Percentiles rank a stretch among this genome's conserved stretches.
These are phyloP conservation scores for Patella depressa DNA, from an alignment of 2,888 invertebrate genomes.

Conservation along the genomic window DNA sequence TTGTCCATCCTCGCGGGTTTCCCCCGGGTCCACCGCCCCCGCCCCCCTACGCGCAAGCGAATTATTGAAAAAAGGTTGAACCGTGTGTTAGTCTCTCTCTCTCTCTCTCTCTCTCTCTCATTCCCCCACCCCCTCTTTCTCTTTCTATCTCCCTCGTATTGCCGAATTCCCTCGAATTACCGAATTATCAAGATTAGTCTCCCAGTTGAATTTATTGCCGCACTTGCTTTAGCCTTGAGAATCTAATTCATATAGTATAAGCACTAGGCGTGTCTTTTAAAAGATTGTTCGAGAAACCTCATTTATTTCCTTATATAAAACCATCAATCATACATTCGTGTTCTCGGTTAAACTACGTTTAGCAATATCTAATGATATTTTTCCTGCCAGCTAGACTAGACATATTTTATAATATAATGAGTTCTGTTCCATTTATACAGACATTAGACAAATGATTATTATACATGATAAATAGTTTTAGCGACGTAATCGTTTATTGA, in stretches of 20 bases:
- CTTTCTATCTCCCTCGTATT: conserved; percentile 13
- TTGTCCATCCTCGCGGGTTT: too few species aligned
- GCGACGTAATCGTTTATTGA: too few species aligned
- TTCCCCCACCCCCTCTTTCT: conserved; percentile 13
- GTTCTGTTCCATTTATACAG: too few species aligned
- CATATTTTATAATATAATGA: too few species aligned
- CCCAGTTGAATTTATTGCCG: background rate
- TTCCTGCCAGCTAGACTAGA: too few species aligned
- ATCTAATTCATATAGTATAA: background rate
- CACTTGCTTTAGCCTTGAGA: background rate
- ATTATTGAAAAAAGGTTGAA: background rate
- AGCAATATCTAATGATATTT: background rate
- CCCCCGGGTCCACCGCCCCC: background rate
- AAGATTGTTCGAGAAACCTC: too few species aligned
- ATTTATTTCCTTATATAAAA: too few species aligned
- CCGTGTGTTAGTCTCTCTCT: background rate
- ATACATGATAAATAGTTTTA: too few species aligned
- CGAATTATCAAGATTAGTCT: background rate
- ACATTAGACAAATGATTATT: too few species aligned
- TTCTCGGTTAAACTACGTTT: too few species aligned
- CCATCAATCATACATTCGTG: too few species aligned
- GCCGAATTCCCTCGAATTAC: background rate
- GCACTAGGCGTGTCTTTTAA: too few species aligned
- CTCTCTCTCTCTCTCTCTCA: conserved; percentile 11
- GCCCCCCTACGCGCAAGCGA: background rate